Evolutionary conservation across 2,113 vertebrate species (phyloP).

Genomic region (Harpagus bidentatus): DNA sequence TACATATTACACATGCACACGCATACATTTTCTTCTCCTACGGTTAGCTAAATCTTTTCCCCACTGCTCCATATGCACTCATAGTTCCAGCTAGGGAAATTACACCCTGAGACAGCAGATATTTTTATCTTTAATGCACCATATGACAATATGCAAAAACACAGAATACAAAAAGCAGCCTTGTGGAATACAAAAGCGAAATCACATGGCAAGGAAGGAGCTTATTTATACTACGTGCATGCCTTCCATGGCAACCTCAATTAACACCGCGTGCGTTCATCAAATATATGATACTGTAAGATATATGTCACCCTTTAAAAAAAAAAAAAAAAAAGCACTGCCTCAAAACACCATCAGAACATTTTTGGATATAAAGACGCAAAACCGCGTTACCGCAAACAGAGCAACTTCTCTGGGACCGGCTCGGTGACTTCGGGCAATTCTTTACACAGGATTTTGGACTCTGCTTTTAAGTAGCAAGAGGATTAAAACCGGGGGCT

Average conservation of each 20-base stretch:
- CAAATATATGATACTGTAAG: neutral
- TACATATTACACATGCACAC: neutral
- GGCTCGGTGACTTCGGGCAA: neutral
- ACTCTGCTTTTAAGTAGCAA: neutral
- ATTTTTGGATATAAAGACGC: neutral
- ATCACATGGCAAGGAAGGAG: neutral
- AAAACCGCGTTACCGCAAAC: neutral
- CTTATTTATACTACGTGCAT: constrained; percentile 44
- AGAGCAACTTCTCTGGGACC: neutral
- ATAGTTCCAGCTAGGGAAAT: constrained; percentile 33
- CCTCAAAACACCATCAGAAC: neutral
- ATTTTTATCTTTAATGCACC: constrained; percentile 62
- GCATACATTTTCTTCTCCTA: neutral
- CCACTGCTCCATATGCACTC: constrained; percentile 12
- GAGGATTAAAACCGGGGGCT: neutral
- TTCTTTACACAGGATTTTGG: neutral
- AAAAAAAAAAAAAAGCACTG: neutral
- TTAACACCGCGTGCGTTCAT: constrained; percentile 5
- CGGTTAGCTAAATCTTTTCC: neutral
- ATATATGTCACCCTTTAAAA: neutral
- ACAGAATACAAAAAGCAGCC: constrained; percentile 19
- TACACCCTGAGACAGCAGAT: constrained; percentile 51
- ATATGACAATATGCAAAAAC: constrained; percentile 51
- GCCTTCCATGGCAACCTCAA: constrained; percentile 65
- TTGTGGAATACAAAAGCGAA: constrained; percentile 33